phyloP scores from a whole-genome alignment of 2,113 vertebrate genomes.

The Platichthys flesus region DNA sequence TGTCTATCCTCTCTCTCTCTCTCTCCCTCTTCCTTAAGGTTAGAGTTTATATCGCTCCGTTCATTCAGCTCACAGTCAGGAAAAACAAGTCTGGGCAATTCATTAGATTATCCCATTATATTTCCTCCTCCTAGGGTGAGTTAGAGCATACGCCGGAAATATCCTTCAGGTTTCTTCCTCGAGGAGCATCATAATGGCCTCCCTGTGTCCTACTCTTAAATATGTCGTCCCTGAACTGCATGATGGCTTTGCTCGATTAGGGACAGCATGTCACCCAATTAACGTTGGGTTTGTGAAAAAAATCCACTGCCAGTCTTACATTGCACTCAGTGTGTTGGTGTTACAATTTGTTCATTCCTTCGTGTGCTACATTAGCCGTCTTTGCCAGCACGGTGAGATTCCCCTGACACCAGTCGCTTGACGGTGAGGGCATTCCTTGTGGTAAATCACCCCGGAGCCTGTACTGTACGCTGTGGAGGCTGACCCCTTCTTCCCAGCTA shows the following conservation, averaged over 20 bases:
- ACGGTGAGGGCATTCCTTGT: conserved; percentile 44
- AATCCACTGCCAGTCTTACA: conserved; percentile 4
- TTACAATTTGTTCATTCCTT: conserved; percentile 40
- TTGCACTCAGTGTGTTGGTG: conserved; percentile 4
- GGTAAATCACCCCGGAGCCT: conserved; percentile 56
- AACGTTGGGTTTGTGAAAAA: conserved; percentile 17
- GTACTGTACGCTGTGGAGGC: conserved; percentile 54
- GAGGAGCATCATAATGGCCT: conserved; percentile 54
- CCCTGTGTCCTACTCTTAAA: conserved; percentile 39
- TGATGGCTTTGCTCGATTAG: conserved; percentile 23
- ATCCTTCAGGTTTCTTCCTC: conserved; percentile 51
- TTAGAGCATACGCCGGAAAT: conserved; percentile 52
- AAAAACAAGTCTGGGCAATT: conserved; percentile 71
- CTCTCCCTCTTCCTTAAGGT: conserved; percentile 60
- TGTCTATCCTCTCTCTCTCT: conserved; percentile 34
- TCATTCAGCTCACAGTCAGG: conserved; percentile 67
- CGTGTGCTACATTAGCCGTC: conserved; percentile 39
- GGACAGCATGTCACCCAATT: conserved; percentile 12
- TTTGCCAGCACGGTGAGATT: conserved; percentile 21
- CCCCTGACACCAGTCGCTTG: conserved; percentile 65
- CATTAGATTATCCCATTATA: conserved; percentile 79
- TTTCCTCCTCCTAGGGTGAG: conserved; percentile 62
- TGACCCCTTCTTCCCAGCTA: conserved; percentile 63
- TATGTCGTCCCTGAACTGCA: conserved; percentile 37
- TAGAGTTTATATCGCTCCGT: conserved; percentile 72